These are phyloP conservation scores for Hoplias malabaricus DNA, from an alignment of 2,113 vertebrate species.

Conservation along the genomic window DNA sequence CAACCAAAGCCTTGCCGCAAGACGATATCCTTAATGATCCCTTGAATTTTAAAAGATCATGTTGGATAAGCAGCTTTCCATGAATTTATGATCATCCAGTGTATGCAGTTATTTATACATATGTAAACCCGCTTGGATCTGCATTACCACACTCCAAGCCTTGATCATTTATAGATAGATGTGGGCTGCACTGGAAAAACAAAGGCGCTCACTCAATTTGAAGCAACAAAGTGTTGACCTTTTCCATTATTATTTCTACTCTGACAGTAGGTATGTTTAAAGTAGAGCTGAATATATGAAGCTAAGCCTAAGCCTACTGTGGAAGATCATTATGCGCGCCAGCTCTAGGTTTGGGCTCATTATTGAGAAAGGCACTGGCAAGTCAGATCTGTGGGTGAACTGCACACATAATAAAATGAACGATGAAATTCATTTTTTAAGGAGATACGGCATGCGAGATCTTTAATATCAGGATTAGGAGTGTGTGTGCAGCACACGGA, in stretches of 20 bases:
- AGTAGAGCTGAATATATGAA: neutral
- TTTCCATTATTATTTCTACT: neutral
- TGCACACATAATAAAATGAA: constrained; percentile 1
- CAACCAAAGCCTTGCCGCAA: no score
- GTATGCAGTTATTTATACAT: constrained; percentile 9
- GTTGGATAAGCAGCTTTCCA: no score
- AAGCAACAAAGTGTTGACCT: neutral
- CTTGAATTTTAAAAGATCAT: no score
- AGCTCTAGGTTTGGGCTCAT: neutral
- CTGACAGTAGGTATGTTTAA: neutral
- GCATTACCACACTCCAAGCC: neutral
- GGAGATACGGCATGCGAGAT: constrained; percentile 15
- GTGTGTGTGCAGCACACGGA: constrained; percentile 25
- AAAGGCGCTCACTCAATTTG: neutral
- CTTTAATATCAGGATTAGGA: constrained; percentile 15
- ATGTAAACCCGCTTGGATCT: neutral
- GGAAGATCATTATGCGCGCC: neutral
- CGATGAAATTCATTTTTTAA: constrained; percentile 27
- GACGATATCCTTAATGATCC: no score
- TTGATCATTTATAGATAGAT: constrained; percentile 17
- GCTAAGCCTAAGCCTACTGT: neutral
- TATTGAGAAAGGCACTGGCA: neutral
- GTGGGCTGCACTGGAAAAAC: neutral
- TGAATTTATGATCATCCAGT: no score
- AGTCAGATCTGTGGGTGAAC: neutral